Evolutionary conservation across 2,888 invertebrate species (phyloP).

Genomic region (Myopa tessellatipennis): DNA sequence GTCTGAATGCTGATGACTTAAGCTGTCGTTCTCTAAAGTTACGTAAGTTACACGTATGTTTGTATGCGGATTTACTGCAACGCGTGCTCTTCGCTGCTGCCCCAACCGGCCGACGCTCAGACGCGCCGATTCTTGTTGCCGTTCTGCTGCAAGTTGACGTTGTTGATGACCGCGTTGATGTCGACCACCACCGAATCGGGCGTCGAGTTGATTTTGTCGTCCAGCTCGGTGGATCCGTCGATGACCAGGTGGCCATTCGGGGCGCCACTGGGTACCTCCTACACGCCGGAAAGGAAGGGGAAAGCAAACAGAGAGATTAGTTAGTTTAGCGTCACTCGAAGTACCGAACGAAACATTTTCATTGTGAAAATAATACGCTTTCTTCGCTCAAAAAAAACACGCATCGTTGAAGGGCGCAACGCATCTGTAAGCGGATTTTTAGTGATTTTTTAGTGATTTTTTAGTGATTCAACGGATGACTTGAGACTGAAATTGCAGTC

Average conservation of each 20-base stretch:
- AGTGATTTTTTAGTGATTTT: constrained; percentile 53
- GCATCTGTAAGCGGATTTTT: constrained; percentile 54
- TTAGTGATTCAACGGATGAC: constrained; percentile 47
- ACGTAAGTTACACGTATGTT: neutral
- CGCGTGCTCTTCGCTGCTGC: neutral
- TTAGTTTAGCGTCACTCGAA: constrained; percentile 24
- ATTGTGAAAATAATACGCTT: constrained; percentile 21
- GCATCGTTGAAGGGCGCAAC: constrained; percentile 32
- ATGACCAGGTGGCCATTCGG: constrained; percentile 70
- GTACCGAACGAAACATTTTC: neutral
- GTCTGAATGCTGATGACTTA: too few species aligned
- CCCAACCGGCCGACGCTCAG: constrained; percentile 31
- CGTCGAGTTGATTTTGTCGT: constrained; percentile 69
- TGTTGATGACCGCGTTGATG: constrained; percentile 69
- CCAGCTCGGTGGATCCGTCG: constrained; percentile 70
- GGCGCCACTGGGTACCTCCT: constrained; percentile 68
- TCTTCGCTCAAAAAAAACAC: constrained; percentile 30
- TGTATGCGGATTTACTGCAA: constrained; percentile 14
- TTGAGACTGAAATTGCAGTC: neutral
- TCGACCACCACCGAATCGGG: constrained; percentile 74
- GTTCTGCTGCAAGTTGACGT: constrained; percentile 57
- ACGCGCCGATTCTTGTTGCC: constrained; percentile 48
- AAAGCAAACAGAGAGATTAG: constrained; percentile 5
- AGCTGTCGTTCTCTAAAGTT: neutral
- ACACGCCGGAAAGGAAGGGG: neutral